Evolutionary conservation across 1,140 invertebrate genomes (phyloP).

Genomic region (Ooceraea biroi): DNA sequence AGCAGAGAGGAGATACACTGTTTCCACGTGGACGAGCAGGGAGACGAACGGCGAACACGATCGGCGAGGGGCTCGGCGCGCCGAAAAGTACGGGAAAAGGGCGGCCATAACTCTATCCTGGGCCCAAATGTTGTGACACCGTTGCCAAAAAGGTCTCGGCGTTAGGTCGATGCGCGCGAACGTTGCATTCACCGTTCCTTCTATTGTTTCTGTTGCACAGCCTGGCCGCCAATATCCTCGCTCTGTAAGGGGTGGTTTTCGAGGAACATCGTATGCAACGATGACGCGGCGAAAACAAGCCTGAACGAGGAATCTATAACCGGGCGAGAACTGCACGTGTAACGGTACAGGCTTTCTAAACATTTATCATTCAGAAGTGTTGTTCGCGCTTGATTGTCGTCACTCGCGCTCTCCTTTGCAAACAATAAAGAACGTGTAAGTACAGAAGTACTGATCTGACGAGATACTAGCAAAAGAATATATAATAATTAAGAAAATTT

Average conservation of each 20-base stretch:
- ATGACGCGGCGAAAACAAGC: constrained; percentile 29
- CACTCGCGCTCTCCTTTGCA: background rate
- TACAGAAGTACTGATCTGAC: background rate
- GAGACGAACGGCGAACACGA: constrained; percentile 21
- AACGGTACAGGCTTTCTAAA: background rate
- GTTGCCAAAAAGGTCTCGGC: constrained; percentile 54
- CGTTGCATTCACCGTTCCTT: background rate
- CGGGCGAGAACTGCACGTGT: background rate
- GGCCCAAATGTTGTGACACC: constrained; percentile 73
- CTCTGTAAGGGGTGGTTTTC: background rate
- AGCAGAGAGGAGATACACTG: background rate
- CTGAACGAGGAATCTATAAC: background rate
- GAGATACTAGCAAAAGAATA: background rate
- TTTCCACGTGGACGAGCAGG: constrained; percentile 48
- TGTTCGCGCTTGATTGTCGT: background rate
- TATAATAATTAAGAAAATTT: background rate
- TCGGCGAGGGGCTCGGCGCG: constrained; percentile 14
- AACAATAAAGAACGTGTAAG: background rate
- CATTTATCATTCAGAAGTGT: background rate
- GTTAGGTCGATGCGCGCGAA: constrained; percentile 42
- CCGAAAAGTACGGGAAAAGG: constrained; percentile 61
- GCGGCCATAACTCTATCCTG: constrained; percentile 65
- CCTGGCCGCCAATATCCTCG: background rate
- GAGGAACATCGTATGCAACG: background rate
- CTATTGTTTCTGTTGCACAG: constrained; percentile 59